Percentiles rank a stretch among this genome's conserved stretches.
Conservation (phyloP, 2,797 vertebrate species). For the Myoxocephalus aenaeus region DNA sequence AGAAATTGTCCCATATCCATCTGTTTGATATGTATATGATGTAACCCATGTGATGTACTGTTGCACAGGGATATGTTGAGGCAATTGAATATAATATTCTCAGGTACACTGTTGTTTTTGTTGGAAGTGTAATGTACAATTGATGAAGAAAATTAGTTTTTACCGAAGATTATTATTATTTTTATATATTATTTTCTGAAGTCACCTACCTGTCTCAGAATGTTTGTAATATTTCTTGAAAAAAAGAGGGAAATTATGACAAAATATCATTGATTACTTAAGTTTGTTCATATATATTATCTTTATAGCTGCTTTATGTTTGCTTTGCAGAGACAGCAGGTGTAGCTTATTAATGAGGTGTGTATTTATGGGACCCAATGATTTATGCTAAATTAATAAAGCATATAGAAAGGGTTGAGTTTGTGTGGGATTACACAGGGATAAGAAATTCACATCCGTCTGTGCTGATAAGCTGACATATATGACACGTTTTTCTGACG, state of each 20-base stretch:
- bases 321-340: neutral
- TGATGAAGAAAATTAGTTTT: neutral
- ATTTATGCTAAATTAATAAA: constrained; percentile 7
- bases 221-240: neutral
- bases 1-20: neutral
- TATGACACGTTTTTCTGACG: constrained; percentile 29
- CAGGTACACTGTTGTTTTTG: neutral
- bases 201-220: neutral
- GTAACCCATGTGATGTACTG: neutral
- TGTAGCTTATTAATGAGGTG: neutral
- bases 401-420: neutral
- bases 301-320: constrained; percentile 3
- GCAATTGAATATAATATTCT: neutral
- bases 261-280: neutral
- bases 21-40: neutral
- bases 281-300: neutral
- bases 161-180: neutral
- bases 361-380: neutral
- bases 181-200: neutral
- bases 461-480: constrained; percentile 7
- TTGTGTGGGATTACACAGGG: neutral
- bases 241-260: neutral
- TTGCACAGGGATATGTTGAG: neutral
- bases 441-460: neutral
- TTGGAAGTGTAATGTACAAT: neutral